Evolutionary conservation across 2,888 invertebrate genomes (phyloP).

Genomic region (Ypsolopha sequella): DNA sequence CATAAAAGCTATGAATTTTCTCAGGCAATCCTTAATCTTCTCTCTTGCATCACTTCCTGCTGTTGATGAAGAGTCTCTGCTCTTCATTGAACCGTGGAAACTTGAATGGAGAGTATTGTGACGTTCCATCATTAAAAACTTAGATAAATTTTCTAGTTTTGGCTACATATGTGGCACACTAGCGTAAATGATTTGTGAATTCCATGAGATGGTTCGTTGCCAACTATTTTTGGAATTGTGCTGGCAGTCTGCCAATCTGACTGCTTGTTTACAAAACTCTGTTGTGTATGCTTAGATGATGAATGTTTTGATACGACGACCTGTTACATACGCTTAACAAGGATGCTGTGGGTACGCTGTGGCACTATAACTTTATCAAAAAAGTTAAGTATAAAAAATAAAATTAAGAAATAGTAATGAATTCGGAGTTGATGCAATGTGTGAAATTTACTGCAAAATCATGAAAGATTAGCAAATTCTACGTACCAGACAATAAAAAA

Average conservation of each 20-base stretch:
- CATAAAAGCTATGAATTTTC: slow-evolving; percentile 91
- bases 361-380: no score
- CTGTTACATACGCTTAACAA: no score
- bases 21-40: slow-evolving; percentile 86
- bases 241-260: slow-evolving; percentile 43
- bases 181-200: slow-evolving; percentile 21
- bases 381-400: no score
- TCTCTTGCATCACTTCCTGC: slow-evolving; percentile 78
- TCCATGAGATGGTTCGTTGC: slow-evolving; percentile 9
- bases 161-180: slow-evolving; percentile 12
- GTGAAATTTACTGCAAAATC: no score
- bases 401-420: no score
- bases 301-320: no score
- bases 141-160: background rate
- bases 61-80: slow-evolving; percentile 76
- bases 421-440: no score
- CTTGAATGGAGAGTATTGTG: slow-evolving; percentile 44
- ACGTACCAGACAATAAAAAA: no score
- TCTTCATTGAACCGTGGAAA: slow-evolving; percentile 73
- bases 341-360: no score
- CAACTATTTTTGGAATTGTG: slow-evolving; percentile 45
- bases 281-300: background rate
- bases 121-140: slow-evolving; percentile 36
- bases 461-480: no score
- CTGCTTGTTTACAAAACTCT: slow-evolving; percentile 40